These are phyloP conservation scores for Conistra vaccinii DNA, from an alignment of 2,888 invertebrate species.

Conservation along the genomic window DNA sequence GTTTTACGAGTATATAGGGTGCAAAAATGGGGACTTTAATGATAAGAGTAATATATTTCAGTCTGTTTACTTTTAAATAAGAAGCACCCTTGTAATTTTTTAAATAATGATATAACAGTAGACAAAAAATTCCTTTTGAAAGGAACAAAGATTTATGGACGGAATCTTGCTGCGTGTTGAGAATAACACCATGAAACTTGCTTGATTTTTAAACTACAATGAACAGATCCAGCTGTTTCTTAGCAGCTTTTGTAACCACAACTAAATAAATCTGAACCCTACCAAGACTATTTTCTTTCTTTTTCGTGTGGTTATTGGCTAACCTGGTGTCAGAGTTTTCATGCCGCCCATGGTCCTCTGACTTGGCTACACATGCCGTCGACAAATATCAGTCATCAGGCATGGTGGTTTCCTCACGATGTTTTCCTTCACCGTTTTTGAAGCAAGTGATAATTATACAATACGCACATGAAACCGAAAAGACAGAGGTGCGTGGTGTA, in stretches of 20 bases:
- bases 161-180: background rate
- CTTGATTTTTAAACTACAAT: background rate
- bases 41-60: background rate
- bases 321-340: too few relatives aligned
- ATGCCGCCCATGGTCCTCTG: too few relatives aligned
- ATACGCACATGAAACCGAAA: too few relatives aligned
- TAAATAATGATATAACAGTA: background rate
- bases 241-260: background rate
- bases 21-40: background rate
- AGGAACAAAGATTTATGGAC: background rate
- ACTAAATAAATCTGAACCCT: too few relatives aligned
- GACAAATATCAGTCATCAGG: too few relatives aligned
- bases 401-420: too few relatives aligned
- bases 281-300: background rate
- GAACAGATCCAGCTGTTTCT: background rate
- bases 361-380: too few relatives aligned
- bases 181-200: background rate
- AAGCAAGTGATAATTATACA: too few relatives aligned
- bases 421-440: too few relatives aligned
- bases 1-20: constrained; percentile 33
- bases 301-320: too few relatives aligned
- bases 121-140: background rate
- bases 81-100: background rate
- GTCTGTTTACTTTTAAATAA: constrained; percentile 5
- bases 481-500: too few relatives aligned